phyloP scores from a whole-genome alignment of 2,113 vertebrate species.

The Dermatemys mawii region DNA sequence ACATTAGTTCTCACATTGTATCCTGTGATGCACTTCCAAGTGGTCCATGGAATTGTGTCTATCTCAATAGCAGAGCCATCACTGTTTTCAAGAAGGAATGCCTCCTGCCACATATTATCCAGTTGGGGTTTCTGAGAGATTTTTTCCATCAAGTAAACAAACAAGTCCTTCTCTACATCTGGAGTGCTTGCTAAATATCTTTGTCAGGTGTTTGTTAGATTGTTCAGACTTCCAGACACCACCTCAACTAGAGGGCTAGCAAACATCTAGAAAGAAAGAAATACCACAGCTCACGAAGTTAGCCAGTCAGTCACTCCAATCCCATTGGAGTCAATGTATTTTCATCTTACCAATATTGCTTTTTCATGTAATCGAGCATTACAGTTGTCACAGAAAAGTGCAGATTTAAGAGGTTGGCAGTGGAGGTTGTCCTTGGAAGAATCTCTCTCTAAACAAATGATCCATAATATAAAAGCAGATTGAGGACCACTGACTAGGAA shows the following conservation, averaged over 20 bases:
- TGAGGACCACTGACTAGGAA: not conserved
- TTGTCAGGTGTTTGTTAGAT: no score
- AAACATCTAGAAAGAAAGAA: no score
- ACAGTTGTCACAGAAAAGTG: not conserved
- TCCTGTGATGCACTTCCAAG: not conserved
- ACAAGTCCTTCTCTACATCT: no score
- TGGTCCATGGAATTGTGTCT: not conserved
- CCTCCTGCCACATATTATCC: no score
- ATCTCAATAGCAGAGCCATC: no score
- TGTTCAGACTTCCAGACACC: no score
- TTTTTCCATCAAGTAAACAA: no score
- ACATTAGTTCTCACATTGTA: not conserved
- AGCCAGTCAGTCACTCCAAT: conserved; percentile 7
- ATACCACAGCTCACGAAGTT: not conserved
- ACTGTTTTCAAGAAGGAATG: no score
- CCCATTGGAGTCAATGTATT: not conserved
- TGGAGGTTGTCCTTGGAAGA: not conserved
- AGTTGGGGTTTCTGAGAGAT: no score
- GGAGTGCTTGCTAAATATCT: no score
- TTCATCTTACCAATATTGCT: not conserved
- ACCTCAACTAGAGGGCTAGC: no score
- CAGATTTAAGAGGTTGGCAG: not conserved
- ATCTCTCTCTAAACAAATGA: not conserved
- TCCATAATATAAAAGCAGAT: not conserved
- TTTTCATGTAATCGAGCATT: not conserved